Evolutionary conservation across 1,140 invertebrate species (phyloP).

Genomic region (Tetramorium parvispinum): DNA sequence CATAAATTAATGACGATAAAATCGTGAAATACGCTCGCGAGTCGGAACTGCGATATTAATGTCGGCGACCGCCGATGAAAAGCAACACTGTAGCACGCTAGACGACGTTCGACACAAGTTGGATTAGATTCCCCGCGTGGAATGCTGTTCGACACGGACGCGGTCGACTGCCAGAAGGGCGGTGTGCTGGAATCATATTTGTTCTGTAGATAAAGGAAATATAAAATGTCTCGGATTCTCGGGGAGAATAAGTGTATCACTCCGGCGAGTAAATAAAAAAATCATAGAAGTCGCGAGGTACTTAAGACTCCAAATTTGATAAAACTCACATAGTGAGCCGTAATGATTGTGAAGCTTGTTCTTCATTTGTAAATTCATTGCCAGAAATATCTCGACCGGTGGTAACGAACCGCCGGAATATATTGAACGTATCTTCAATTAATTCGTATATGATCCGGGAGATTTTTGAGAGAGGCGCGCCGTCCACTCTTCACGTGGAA

Average conservation of each 20-base stretch:
- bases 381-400: neutral
- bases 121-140: constrained; percentile 27
- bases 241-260: neutral
- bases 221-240: neutral
- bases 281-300: constrained; percentile 21
- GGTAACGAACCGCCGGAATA: constrained; percentile 8
- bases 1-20: constrained; percentile 57
- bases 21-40: constrained; percentile 49
- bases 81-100: constrained; percentile 62
- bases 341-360: neutral
- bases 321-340: neutral
- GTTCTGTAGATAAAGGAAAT: neutral
- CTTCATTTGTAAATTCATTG: constrained; percentile 6
- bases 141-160: constrained; percentile 31
- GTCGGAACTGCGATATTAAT: constrained; percentile 37
- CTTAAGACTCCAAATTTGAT: neutral
- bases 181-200: neutral
- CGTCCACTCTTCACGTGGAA: constrained; percentile 20
- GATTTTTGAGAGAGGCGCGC: constrained; percentile 32
- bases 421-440: constrained; percentile 49
- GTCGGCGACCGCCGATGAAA: constrained; percentile 45
- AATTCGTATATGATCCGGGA: constrained; percentile 35
- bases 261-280: neutral
- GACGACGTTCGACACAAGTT: constrained; percentile 13
- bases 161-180: neutral